These are phyloP conservation scores for Ia io DNA, from an alignment of 2,113 vertebrate genomes.

Conservation along the genomic window DNA sequence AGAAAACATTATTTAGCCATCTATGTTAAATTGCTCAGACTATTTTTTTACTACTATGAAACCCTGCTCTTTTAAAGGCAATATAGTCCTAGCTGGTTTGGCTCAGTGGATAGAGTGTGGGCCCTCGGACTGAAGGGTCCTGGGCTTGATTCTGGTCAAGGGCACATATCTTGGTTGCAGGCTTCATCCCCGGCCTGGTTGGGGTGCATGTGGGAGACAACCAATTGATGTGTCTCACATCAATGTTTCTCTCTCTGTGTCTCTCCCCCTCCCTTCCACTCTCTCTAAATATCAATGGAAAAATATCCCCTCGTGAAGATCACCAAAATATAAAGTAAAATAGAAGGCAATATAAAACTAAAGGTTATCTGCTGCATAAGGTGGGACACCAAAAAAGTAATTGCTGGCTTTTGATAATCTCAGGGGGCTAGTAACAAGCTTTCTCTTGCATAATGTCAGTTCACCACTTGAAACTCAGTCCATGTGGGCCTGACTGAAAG, in stretches of 20 bases:
- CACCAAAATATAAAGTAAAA: too few species aligned
- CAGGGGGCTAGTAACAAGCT: background rate
- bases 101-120: too few species aligned
- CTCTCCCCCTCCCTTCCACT: too few species aligned
- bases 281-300: too few species aligned
- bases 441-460: background rate
- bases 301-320: too few species aligned
- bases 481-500: background rate
- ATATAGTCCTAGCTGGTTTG: background rate
- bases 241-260: too few species aligned
- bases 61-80: background rate
- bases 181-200: too few species aligned
- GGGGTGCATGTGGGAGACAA: too few species aligned
- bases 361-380: background rate
- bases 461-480: constrained; percentile 20
- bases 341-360: background rate
- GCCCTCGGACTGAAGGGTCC: too few species aligned
- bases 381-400: background rate
- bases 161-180: too few species aligned
- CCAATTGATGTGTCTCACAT: too few species aligned
- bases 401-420: constrained; percentile 1
- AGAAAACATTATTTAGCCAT: background rate
- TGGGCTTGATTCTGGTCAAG: too few species aligned
- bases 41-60: background rate
- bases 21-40: background rate